Evolutionary conservation across 2,797 vertebrate species (phyloP), one percentile per base, ranked within the genome.

Genomic region (Microchirus variegatus): DNA sequence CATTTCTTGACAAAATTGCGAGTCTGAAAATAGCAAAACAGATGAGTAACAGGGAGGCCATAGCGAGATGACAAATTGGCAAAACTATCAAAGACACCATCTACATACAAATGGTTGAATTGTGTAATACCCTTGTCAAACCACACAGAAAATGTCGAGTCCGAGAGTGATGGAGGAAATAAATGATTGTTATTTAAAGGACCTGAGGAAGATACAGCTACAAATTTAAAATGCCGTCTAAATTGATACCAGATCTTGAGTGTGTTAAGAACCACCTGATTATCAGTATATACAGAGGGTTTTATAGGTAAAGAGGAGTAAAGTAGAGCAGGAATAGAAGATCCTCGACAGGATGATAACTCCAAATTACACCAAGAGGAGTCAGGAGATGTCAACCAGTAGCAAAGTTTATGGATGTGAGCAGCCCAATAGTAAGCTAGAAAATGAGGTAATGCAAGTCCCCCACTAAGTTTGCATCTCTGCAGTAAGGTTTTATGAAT

Each of bases 291-390:
- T n/a, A n/a, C 4, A 16, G 43, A 44, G 7, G 13, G 8, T 45
- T 45, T 45, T 16, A 9, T 45, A 9, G 43, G 43, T 16, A 17
- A 14, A 17, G 43, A 45, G 16, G 43, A 45, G 6, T 45, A 17
- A 10, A 45, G n/a, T 9, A 45, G 16, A 48, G 50, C 59, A 26
- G 42, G 37, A 44, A 70, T 38, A 12, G 64, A 70, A 2, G 75
- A 66, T 2, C 13, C 19, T 2, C 1, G 45, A 17, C 71, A 78
- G 3, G 59, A 75, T 5, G 38, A 59, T 10, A 58, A 15, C 57
- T 80, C 45, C 6, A 63, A 15, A 26, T 50, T 52, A 63, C 66
- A 73, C 73, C 54, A 77, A 10, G 54, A n/a, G 3, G 42, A 45
- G 3, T 9, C 1, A 11, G 69, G 43, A 16, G 19, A 43, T 9